A percentile compares a stretch with the other conserved stretches of the same genome.
phyloP scores from a whole-genome alignment of 1,140 invertebrate species.

The Anastrepha obliqua region DNA sequence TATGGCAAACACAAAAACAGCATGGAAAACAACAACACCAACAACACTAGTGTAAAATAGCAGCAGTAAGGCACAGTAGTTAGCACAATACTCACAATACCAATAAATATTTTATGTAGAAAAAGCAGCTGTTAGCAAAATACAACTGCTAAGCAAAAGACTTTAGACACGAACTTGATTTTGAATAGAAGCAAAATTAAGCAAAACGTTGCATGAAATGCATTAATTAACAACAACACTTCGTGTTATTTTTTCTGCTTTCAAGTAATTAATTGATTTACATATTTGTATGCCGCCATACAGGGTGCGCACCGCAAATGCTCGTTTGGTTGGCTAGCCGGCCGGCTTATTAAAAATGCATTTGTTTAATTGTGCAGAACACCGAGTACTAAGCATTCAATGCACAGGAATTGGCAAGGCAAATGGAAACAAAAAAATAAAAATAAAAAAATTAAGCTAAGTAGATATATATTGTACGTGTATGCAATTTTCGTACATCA shows the following conservation, averaged over 20 bases:
- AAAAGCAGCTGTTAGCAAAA: background rate
- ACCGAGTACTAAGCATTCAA: conserved; percentile 11
- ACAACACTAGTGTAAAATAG: background rate
- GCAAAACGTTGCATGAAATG: background rate
- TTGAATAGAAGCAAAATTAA: background rate
- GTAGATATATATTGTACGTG: background rate
- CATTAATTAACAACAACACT: conserved; percentile 5
- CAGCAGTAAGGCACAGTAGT: conserved; percentile 21
- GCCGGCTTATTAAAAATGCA: conserved; percentile 40
- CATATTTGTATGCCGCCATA: background rate
- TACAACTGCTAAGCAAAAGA: background rate
- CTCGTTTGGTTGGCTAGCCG: background rate
- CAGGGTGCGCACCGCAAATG: background rate
- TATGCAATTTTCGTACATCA: background rate
- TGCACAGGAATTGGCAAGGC: background rate
- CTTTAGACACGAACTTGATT: conserved; percentile 41
- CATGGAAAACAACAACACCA: background rate
- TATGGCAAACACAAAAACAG: background rate
- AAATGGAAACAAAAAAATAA: background rate
- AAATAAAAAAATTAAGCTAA: background rate
- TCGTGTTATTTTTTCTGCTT: background rate
- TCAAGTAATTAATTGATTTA: conserved; percentile 6
- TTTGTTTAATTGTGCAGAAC: conserved; percentile 51
- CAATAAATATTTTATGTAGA: background rate
- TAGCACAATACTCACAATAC: background rate